These are phyloP conservation scores for Platichthys flesus DNA, from an alignment of 2,113 vertebrate species.

Conservation along the genomic window DNA sequence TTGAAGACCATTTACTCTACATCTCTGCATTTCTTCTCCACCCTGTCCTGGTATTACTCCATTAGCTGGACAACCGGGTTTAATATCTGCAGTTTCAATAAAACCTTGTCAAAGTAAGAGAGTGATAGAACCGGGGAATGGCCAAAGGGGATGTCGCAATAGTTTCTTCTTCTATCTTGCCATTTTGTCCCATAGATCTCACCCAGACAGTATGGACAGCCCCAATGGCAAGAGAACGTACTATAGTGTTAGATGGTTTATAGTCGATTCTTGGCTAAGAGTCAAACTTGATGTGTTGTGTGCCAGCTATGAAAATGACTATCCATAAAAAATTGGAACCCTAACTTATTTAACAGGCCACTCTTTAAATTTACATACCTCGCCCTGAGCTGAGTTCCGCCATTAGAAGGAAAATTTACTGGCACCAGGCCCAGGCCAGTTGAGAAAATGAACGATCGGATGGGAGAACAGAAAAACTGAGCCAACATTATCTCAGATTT, in stretches of 20 bases:
- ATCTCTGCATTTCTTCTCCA: neutral
- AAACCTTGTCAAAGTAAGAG: neutral
- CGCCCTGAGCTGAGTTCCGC: slow-evolving; percentile 22
- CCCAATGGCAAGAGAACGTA: no score
- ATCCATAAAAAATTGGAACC: neutral
- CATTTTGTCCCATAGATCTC: no score
- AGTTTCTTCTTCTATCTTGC: neutral
- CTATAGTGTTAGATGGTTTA: neutral
- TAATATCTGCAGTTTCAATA: slow-evolving; percentile 5
- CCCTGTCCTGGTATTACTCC: neutral
- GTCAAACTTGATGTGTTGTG: neutral
- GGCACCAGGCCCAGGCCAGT: slow-evolving; percentile 28
- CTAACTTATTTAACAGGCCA: neutral
- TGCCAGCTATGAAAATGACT: neutral
- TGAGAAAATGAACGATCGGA: slow-evolving; percentile 17
- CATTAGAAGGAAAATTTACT: slow-evolving; percentile 43
- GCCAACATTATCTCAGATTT: neutral
- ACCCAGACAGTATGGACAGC: neutral
- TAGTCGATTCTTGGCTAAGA: neutral
- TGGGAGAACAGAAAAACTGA: slow-evolving; percentile 3
- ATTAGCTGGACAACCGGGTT: neutral
- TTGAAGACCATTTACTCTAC: no score
- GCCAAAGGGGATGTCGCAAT: neutral
- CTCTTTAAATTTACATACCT: slow-evolving; percentile 11
- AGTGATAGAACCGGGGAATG: neutral